A percentile compares a stretch with the other conserved stretches of the same genome.
These are phyloP conservation scores for Balaeniceps rex DNA, from an alignment of 2,113 vertebrate species.

Conservation along the genomic window DNA sequence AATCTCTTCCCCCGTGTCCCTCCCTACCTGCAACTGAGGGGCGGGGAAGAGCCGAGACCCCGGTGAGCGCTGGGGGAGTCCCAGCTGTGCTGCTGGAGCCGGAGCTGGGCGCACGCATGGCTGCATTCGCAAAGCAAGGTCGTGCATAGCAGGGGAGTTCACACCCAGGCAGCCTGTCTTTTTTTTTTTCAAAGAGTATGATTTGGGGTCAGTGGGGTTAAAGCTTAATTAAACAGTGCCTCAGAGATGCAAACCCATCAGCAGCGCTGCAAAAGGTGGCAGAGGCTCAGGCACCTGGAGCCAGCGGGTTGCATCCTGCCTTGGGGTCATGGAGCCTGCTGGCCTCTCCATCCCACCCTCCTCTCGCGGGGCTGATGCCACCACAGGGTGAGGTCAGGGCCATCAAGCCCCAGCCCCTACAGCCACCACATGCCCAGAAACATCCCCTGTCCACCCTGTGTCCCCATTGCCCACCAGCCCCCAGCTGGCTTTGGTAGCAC, in stretches of 20 bases:
- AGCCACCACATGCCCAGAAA: neutral
- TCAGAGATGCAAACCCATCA: neutral
- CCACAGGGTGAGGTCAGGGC: neutral
- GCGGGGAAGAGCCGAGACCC: fast-evolving
- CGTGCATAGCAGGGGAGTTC: fast-evolving
- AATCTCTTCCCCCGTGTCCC: fast-evolving
- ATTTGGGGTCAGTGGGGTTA: neutral
- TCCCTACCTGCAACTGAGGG: fast-evolving
- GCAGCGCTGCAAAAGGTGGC: neutral
- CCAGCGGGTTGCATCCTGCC: neutral
- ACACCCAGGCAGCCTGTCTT: neutral
- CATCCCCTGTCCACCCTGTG: neutral
- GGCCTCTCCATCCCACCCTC: neutral
- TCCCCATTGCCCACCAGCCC: neutral
- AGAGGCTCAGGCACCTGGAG: neutral
- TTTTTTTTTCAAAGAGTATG: neutral
- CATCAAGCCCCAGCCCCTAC: neutral
- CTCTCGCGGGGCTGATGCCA: neutral
- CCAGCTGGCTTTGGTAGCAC: neutral
- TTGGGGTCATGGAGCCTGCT: neutral
- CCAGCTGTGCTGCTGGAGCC: neutral
- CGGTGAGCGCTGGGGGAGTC: fast-evolving
- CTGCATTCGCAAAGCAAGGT: neutral
- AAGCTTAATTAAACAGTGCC: neutral
- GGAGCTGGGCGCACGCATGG: fast-evolving